Percentiles rank a stretch among this genome's conserved stretches.
Evolutionary conservation across 2,113 vertebrate species (phyloP).

Genomic region (Xenotilapia flavipinnis): DNA sequence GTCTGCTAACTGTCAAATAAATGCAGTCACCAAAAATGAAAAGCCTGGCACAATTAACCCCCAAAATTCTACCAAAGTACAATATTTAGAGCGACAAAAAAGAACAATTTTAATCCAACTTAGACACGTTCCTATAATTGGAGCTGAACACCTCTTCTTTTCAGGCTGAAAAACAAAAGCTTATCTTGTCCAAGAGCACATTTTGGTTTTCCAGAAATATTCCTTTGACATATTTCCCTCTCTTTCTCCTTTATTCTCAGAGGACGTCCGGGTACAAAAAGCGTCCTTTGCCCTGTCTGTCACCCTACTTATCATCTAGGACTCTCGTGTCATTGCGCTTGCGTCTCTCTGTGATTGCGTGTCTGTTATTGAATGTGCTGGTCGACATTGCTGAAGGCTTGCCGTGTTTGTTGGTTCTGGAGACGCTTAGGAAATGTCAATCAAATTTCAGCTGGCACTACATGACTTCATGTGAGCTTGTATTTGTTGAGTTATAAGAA

Average conservation of each 20-base stretch:
- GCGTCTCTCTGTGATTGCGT: not conserved
- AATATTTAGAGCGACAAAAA: accelerated
- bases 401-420: slow-evolving; percentile 7
- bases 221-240: not conserved
- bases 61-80: not conserved
- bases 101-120: not conserved
- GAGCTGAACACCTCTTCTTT: not conserved
- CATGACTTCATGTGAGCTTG: not conserved
- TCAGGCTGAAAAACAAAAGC: not conserved
- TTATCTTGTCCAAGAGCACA: not conserved
- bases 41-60: not conserved
- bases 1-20: not conserved
- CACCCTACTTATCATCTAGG: not conserved
- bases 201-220: not conserved
- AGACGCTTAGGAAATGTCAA: not conserved
- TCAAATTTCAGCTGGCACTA: not conserved
- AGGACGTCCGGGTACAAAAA: not conserved
- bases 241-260: not conserved
- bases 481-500: not conserved
- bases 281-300: not conserved
- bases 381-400: not conserved
- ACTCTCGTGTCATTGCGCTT: not conserved
- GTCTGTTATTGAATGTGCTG: not conserved
- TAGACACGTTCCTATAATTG: not conserved
- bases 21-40: not conserved